phyloP scores from a whole-genome alignment of 2,797 vertebrate genomes.

The Sebastes trivittatus region DNA sequence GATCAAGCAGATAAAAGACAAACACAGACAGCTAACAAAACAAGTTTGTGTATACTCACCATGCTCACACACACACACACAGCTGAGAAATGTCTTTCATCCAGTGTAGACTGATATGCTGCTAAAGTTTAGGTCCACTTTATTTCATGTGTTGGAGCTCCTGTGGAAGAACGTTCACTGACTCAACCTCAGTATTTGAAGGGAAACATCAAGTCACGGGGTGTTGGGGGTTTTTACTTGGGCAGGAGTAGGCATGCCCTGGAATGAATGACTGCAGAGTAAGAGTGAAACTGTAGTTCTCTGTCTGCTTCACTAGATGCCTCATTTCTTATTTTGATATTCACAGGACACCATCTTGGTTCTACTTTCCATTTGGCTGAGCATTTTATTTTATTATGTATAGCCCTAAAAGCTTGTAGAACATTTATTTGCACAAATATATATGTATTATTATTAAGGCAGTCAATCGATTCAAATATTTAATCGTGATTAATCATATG shows the following conservation, averaged over 20 bases:
- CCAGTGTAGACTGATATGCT: neutral
- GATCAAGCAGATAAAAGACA: neutral
- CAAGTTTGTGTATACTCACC: slow-evolving; percentile 18
- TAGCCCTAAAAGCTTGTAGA: neutral
- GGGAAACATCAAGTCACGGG: neutral
- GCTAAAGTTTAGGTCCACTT: neutral
- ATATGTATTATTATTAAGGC: neutral
- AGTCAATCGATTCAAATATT: too few species aligned
- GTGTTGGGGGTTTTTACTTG: neutral
- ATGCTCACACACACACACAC: neutral
- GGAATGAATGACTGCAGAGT: slow-evolving; percentile 23
- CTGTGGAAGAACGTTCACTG: fast-evolving
- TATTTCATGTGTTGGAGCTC: neutral
- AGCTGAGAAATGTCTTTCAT: neutral
- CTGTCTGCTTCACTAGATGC: neutral
- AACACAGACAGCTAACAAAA: neutral
- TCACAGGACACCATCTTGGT: neutral
- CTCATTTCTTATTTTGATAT: neutral
- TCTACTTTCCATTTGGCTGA: too few species aligned
- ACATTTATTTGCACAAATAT: neutral
- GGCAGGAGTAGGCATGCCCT: slow-evolving; percentile 48
- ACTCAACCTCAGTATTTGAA: neutral
- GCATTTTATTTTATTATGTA: neutral
- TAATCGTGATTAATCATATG: too few species aligned
- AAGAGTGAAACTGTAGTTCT: neutral